Evolutionary conservation across 2,888 invertebrate species (phyloP).

Genomic region (Apotomis betuletana): DNA sequence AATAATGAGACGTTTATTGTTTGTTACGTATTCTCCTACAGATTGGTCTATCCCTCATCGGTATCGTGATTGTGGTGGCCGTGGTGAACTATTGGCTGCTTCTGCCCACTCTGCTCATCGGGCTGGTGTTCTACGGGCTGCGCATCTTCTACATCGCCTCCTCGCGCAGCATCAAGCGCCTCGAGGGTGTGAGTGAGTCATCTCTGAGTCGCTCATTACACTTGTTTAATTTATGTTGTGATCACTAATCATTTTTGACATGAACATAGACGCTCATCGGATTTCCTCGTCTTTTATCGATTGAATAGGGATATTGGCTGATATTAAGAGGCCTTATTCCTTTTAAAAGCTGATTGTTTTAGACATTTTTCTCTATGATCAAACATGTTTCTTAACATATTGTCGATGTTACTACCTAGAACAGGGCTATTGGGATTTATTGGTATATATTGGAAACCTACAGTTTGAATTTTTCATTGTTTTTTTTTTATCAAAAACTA

Average conservation of each 20-base stretch:
- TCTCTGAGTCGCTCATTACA: conserved; percentile 59
- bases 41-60: conserved; percentile 91
- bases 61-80: conserved; percentile 90
- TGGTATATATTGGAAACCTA: too few relatives aligned
- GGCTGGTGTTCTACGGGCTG: conserved; percentile 88
- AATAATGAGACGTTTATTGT: too few relatives aligned
- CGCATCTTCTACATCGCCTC: conserved; percentile 90
- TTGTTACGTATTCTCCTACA: conserved; percentile 63
- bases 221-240: conserved; percentile 28
- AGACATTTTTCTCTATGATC: too few relatives aligned
- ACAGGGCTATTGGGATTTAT: too few relatives aligned
- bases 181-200: conserved; percentile 91
- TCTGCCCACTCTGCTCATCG: conserved; percentile 87
- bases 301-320: too few relatives aligned
- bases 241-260: not conserved
- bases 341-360: too few relatives aligned
- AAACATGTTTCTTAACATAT: too few relatives aligned
- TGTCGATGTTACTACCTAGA: too few relatives aligned
- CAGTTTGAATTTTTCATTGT: too few relatives aligned
- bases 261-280: not conserved
- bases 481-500: too few relatives aligned
- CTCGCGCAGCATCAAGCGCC: conserved; percentile 90
- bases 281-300: not conserved
- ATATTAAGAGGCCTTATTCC: too few relatives aligned
- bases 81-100: conserved; percentile 89